Base-by-base conservation (phyloP, 2,113 vertebrate species). In the Erpornis zantholeuca region DNA sequence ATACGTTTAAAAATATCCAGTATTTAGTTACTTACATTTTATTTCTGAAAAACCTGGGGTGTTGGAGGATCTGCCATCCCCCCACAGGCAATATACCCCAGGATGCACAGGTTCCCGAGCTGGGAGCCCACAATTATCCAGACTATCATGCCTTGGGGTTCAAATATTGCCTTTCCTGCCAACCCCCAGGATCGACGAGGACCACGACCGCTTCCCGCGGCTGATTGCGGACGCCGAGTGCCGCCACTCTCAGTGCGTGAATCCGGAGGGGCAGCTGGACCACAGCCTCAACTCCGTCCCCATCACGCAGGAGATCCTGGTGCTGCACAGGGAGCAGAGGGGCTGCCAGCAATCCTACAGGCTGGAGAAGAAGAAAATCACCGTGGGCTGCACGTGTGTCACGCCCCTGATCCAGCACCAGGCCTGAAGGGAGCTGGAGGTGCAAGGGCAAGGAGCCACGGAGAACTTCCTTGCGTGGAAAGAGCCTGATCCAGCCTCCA, bases 231-330 rank as follows among this genome's bases (percentile, higher is more conserved):
- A 98, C 1, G 98, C 98, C 6, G 8, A 69, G 17, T 98, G 98
- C 81, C 96, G 94, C 80, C 86, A 97, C 52, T 7, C 31, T 1
- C 53, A 57, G 19, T 98, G 98, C 1, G 2, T 98, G 40, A 91
- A 29, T 2, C 33, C 54, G 0, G 52, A 93, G 0, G 97, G 98
- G 15, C 80, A 94, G 17, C 42, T 91, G 45, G 94, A 98, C 89
- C 47, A 92, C 60, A 38, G 93, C 73, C 19, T 98, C 97, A 98
- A 97, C 80, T 97, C 98, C 0, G 89, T 97, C 13, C 64, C 97
- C 79, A 97, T 98, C 86, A n/a, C 7, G 16, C 98, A 98, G 65
- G 98, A 98, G 96, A 98, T 98, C 90, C 93, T 98, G 3, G 96
- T 98, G 3, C 97, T 98, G 44, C 86, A 77, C 14, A 95, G 97